phyloP scores from a whole-genome alignment of 2,888 invertebrate genomes.

The Fragum fragum region DNA sequence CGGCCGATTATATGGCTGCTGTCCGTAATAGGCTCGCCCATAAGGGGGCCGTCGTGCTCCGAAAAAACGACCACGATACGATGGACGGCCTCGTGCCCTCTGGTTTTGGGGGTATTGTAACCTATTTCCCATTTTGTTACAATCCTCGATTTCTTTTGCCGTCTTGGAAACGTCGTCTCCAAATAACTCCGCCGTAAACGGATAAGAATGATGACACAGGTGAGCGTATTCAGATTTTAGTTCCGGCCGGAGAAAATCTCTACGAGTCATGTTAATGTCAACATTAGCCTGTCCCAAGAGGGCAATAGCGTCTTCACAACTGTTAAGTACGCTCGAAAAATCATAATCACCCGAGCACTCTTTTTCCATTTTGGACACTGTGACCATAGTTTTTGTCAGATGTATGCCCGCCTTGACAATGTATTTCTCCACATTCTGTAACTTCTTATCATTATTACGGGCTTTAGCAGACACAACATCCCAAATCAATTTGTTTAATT shows the following conservation, averaged over 20 bases:
- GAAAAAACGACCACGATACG: not conserved
- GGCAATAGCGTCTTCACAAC: constrained; percentile 1
- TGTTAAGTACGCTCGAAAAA: not conserved
- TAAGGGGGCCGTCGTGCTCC: not conserved
- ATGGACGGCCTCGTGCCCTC: not conserved
- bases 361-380: not conserved
- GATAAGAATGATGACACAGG: constrained; percentile 6
- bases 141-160: constrained; percentile 43
- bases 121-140: not conserved
- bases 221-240: constrained; percentile 3
- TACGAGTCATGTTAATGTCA: constrained; percentile 11
- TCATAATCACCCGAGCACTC: not conserved
- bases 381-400: constrained; percentile 5
- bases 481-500: constrained; percentile 1
- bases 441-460: not conserved
- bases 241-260: constrained; percentile 5
- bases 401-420: not conserved
- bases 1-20: not conserved
- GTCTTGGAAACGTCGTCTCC: constrained; percentile 30
- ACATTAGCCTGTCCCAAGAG: constrained; percentile 22
- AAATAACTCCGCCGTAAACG: constrained; percentile 23
- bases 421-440: not conserved
- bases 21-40: not conserved
- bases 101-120: no score
- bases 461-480: not conserved